phyloP scores from a whole-genome alignment of 2,888 invertebrate genomes.

The Diadegma fenestrale region DNA sequence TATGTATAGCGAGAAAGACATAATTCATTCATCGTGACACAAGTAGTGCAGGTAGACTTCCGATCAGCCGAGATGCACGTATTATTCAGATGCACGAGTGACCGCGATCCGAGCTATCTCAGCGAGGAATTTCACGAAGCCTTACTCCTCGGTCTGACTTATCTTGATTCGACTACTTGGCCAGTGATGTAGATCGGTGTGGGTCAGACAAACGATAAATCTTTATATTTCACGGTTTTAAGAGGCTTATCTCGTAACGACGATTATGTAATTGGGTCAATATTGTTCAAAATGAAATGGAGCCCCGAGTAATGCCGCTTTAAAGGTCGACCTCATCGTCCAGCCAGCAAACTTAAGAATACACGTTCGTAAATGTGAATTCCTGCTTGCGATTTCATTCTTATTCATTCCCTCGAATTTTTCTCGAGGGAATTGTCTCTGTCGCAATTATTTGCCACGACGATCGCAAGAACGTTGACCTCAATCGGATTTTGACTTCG shows the following conservation, averaged over 20 bases:
- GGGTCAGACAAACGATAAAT: constrained; percentile 42
- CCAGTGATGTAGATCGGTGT: constrained; percentile 35
- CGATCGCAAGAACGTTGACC: neutral
- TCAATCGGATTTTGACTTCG: neutral
- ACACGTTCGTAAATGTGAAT: neutral
- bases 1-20: neutral
- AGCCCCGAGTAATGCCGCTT: neutral
- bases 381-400: no score
- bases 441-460: neutral
- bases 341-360: neutral
- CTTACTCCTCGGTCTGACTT: constrained; percentile 46
- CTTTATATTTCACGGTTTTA: neutral
- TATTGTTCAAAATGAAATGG: neutral
- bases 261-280: constrained; percentile 24
- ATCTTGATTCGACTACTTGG: constrained; percentile 48
- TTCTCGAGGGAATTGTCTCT: neutral
- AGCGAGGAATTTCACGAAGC: neutral
- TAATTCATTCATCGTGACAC: constrained; percentile 7
- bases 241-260: constrained; percentile 8
- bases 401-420: neutral
- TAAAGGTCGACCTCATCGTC: neutral
- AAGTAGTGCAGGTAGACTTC: constrained; percentile 42
- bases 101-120: constrained; percentile 29
- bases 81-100: constrained; percentile 34
- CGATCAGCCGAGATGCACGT: constrained; percentile 41